Evolutionary conservation across 2,797 vertebrate genomes (phyloP).

Genomic region (Hapalemur alaotrensis): DNA sequence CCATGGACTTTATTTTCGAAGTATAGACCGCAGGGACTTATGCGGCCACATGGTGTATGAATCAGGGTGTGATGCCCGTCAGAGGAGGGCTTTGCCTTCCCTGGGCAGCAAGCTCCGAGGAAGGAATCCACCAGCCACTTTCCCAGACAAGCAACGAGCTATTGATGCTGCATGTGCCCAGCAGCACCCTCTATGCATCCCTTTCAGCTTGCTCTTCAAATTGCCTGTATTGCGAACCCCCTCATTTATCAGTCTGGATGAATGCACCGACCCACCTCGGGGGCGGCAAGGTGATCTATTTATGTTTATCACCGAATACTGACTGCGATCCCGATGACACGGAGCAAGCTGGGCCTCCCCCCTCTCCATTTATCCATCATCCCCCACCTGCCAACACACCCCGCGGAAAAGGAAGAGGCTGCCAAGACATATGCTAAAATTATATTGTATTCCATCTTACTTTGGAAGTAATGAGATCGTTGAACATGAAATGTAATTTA

Average conservation of each 20-base stretch:
- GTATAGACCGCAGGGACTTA: not conserved
- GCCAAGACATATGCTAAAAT: constrained; percentile 67
- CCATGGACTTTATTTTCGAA: not conserved
- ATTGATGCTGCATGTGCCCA: constrained; percentile 58
- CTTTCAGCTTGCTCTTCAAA: constrained; percentile 71
- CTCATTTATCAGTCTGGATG: constrained; percentile 63
- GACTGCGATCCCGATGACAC: constrained; percentile 69
- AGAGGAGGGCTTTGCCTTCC: constrained; percentile 60
- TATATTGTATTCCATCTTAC: constrained; percentile 77
- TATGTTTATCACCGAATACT: constrained; percentile 70
- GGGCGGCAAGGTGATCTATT: constrained; percentile 59
- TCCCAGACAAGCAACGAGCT: constrained; percentile 56
- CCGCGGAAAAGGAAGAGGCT: constrained; percentile 73
- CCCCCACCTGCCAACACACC: constrained; percentile 57
- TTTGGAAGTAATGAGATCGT: constrained; percentile 79
- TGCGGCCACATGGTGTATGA: fast-evolving
- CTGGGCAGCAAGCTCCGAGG: constrained; percentile 63
- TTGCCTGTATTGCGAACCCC: constrained; percentile 6
- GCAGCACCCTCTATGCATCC: constrained; percentile 56
- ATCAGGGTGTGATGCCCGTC: not conserved
- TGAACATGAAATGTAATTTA: constrained; percentile 82
- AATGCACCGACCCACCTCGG: constrained; percentile 52
- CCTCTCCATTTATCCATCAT: constrained; percentile 70
- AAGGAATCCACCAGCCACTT: constrained; percentile 41
- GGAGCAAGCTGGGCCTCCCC: constrained; percentile 71